Evolutionary conservation across 2,888 invertebrate species (phyloP).

Genomic region (Cephalotes varians): DNA sequence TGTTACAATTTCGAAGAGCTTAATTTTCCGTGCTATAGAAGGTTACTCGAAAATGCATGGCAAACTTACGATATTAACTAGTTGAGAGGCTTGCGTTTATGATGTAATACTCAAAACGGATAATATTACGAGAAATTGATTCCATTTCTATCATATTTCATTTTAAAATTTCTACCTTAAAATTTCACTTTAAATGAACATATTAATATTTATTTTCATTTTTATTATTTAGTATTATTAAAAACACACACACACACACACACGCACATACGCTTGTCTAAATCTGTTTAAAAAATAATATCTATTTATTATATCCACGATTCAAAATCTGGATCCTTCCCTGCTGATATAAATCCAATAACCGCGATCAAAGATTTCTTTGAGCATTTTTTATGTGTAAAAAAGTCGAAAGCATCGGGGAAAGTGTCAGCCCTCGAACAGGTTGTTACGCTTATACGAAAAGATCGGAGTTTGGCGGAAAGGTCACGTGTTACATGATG

Average conservation of each 20-base stretch:
- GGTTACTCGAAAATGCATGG: slow-evolving; percentile 34
- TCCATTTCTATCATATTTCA: background rate
- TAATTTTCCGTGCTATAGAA: slow-evolving; percentile 47
- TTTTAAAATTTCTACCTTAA: background rate
- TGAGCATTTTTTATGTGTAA: background rate
- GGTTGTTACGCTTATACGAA: slow-evolving; percentile 1
- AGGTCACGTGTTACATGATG: slow-evolving; percentile 53
- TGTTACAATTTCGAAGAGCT: slow-evolving; percentile 44
- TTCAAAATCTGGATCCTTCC: background rate
- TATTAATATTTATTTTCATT: background rate
- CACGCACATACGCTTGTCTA: background rate
- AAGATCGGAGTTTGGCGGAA: background rate
- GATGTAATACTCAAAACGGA: background rate
- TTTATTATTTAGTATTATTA: background rate
- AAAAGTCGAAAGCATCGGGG: slow-evolving; percentile 8
- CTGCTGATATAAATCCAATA: background rate
- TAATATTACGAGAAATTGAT: background rate
- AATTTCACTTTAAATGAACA: background rate
- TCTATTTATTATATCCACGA: background rate
- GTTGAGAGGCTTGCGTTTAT: background rate
- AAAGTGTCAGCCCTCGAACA: slow-evolving; percentile 17
- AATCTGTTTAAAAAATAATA: background rate
- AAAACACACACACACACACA: no score
- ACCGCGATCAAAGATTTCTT: slow-evolving; percentile 6
- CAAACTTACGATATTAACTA: slow-evolving; percentile 34